phyloP scores from a whole-genome alignment of 2,797 vertebrate genomes.

The Rhynchotus rufescens region DNA sequence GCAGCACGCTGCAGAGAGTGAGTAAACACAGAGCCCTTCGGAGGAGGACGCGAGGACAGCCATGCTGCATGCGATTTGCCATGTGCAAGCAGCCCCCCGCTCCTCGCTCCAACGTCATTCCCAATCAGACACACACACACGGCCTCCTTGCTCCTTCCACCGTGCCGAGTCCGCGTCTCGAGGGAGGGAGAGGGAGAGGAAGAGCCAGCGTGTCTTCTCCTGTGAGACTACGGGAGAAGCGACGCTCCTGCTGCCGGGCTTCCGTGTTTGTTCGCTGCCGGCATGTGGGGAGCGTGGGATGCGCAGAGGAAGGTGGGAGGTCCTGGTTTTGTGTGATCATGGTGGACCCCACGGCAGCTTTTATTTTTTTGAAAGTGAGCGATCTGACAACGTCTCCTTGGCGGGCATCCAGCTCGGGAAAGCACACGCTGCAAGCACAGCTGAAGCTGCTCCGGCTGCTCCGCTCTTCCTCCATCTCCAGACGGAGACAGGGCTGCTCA shows the following conservation, averaged over 20 bases:
- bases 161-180: accelerated
- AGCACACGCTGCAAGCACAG: background rate
- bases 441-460: background rate
- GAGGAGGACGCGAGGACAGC: background rate
- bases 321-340: background rate
- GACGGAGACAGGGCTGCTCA: background rate
- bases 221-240: background rate
- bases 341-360: background rate
- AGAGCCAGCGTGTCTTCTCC: background rate
- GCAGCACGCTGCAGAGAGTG: accelerated
- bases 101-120: background rate
- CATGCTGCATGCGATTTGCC: background rate
- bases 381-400: background rate
- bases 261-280: background rate
- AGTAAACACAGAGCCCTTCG: background rate
- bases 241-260: background rate
- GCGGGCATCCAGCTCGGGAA: background rate
- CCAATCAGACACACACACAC: background rate
- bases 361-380: background rate
- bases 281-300: background rate
- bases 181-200: background rate
- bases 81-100: background rate
- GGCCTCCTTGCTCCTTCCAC: background rate
- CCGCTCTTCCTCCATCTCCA: background rate
- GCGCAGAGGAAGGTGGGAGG: background rate